Base-by-base conservation (phyloP, 2,797 vertebrate species). In the Gambelia wislizenii region DNA sequence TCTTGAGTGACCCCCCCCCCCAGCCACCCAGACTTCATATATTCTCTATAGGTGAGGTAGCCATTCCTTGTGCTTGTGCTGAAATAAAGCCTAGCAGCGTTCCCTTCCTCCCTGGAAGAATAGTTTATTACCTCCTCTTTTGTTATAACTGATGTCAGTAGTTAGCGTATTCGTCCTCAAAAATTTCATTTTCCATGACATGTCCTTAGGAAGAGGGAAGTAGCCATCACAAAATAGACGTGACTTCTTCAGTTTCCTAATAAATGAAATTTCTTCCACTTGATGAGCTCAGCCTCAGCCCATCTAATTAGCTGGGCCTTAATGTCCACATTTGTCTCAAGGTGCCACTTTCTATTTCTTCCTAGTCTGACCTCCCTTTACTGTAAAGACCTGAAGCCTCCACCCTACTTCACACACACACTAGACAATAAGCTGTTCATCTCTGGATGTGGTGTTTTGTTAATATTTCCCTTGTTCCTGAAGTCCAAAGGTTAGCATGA, bases 241-340 rank as follows among this genome's bases (percentile, higher is more conserved):
- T 44, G 76, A n/a, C 8, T 70, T 77, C 83, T 77, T 83, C 52
- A 6, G 67, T 87, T 93, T 74, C 87, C 27, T 49, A 56, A 59
- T 92, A 95, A 95, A 93, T 93, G 54, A 93, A 91, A 91, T 92
- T 92, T 91, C 89, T 94, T 95, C 84, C 9, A 1, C 27, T 86
- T 92, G 91, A 87, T 88, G 91, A 87, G 87, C 47, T 84, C 82
- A 20, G 78, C 90, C 75, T 87, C 91, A 90, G 91, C 88, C 92
- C 90, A 92, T 94, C 92, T 80, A 87, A 90, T 87, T 87, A 90
- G 84, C n/a, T 74, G 74, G 87, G 42, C 87, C 86, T 83, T 87
- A 85, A 83, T 83, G 78, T 84, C 87, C 93, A 89, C 36, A 89
- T 27, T 93, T 33, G 84, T 93, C 87, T 93, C 86, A 1, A 1